Evolutionary conservation across 2,888 invertebrate genomes (phyloP).

Genomic region (Adineta ricciae): DNA sequence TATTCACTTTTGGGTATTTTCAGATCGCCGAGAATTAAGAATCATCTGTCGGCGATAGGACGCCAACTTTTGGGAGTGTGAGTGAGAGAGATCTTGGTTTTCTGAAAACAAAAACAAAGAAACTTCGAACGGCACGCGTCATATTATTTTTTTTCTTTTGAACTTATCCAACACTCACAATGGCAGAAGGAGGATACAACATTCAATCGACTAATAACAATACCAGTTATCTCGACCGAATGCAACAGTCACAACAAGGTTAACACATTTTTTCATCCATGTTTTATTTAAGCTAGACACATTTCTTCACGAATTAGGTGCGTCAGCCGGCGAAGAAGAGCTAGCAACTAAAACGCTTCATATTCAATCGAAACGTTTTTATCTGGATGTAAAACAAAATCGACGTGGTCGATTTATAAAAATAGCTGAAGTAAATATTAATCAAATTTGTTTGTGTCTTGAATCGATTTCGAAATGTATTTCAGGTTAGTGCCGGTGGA

Average conservation of each 20-base stretch:
- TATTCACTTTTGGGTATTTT: background rate
- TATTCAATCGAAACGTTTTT: conserved; percentile 96
- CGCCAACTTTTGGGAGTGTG: background rate
- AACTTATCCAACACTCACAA: background rate
- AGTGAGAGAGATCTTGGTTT: background rate
- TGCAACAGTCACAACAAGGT: background rate
- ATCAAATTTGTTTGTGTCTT: background rate
- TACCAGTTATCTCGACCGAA: background rate
- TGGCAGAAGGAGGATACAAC: background rate
- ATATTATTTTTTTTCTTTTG: background rate
- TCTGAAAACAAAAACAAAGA: background rate
- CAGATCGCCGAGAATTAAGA: background rate
- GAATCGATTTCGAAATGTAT: background rate
- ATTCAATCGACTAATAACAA: background rate
- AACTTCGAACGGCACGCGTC: background rate
- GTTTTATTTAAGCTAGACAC: too few relatives aligned
- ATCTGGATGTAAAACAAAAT: conserved; percentile 98
- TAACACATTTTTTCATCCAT: background rate
- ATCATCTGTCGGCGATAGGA: background rate
- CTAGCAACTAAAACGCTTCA: conserved; percentile 94
- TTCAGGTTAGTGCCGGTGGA: conserved; percentile 73
- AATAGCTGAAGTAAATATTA: conserved; percentile 71
- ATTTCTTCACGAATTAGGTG: background rate
- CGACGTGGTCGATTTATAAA: conserved; percentile 93
- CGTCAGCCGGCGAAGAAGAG: conserved; percentile 67